Conservation (phyloP, 2,797 vertebrate genomes). For the Ambastaia sidthimunki region DNA sequence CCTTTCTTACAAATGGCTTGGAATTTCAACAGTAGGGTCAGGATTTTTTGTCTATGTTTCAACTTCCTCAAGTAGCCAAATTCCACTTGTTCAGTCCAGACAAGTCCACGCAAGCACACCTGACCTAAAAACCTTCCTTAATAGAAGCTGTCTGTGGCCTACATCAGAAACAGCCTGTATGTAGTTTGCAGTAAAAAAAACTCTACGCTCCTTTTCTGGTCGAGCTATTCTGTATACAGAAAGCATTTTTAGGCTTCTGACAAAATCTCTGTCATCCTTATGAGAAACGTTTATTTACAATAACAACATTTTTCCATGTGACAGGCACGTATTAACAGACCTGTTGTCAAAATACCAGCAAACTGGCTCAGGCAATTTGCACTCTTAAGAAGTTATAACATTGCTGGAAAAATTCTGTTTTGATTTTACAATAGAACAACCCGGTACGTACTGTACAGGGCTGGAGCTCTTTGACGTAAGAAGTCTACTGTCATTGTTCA, state of each 20-base stretch:
- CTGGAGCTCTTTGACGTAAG: neutral
- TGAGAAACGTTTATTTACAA: neutral
- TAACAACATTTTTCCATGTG: neutral
- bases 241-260: neutral
- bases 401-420: neutral
- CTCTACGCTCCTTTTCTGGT: conserved; percentile 3
- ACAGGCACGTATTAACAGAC: neutral
- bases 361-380: neutral
- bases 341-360: too few relatives aligned
- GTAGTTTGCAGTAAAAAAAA: conserved; percentile 22
- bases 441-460: neutral
- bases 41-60: neutral
- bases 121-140: neutral
- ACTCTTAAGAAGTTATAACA: neutral
- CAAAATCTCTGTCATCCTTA: neutral
- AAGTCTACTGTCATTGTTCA: neutral
- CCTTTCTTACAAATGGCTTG: neutral
- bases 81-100: neutral
- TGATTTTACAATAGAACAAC: neutral
- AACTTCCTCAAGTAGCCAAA: neutral
- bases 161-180: conserved; percentile 19
- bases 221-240: neutral
- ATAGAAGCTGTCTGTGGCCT: neutral
- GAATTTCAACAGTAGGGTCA: neutral
- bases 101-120: conserved; percentile 30